Evolutionary conservation across 2,797 vertebrate species (phyloP).

Genomic region (Euphonia xanthogaster): DNA sequence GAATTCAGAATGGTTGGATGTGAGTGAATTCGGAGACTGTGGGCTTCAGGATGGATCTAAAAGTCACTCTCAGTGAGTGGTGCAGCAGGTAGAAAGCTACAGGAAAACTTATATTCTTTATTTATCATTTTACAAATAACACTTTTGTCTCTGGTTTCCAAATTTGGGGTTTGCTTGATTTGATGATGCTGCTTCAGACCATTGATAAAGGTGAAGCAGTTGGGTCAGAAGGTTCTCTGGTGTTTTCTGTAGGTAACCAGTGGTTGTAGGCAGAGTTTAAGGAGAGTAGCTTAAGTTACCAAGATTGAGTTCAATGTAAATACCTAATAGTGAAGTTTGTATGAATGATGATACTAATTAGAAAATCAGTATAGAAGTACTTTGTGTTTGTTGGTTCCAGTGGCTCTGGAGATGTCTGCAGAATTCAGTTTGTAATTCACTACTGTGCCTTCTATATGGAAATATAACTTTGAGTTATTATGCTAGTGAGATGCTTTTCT

Average conservation of each 20-base stretch:
- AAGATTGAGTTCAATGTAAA: background rate
- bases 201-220: background rate
- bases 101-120: background rate
- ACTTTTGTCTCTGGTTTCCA: background rate
- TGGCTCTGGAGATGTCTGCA: background rate
- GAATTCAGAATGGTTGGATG: background rate
- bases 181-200: background rate
- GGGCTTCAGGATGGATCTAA: background rate
- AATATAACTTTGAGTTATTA: background rate
- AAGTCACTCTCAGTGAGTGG: fast-evolving
- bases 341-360: background rate
- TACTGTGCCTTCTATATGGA: background rate
- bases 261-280: background rate
- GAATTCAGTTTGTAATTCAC: background rate
- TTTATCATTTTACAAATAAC: background rate
- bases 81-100: background rate
- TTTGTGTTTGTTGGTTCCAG: background rate
- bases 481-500: background rate
- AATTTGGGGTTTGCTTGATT: background rate
- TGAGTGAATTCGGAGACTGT: background rate
- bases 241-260: background rate
- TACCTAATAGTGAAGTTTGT: background rate
- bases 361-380: background rate
- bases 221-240: background rate
- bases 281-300: background rate